Base-by-base conservation (phyloP, 2,888 invertebrate genomes). In the Agriopis leucophaearia region DNA sequence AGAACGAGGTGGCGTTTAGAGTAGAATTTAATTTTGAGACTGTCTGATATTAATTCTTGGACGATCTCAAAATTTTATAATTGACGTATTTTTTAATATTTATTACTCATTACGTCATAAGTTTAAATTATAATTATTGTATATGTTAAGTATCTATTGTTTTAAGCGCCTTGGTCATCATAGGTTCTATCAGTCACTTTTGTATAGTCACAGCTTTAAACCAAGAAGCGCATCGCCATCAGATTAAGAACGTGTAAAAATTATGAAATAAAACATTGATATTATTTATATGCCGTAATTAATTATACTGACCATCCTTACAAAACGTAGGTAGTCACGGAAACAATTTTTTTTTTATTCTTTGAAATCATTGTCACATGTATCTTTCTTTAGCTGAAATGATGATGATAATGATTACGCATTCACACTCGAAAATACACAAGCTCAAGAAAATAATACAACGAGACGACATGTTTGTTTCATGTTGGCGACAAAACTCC, bases 1-100 rank as follows among this genome's bases (percentile, higher is more conserved):
- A 15, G 51, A 60, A 66, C 60, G 62, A 56, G 64, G 70, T 60
- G 68, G 64, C 51, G 51, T 66, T 59, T 64, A 47, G 54, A 38
- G 45, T 64, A 66, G 55, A 65, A 67, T 60, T 44, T 51, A 62
- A 66, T 93, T 92, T 93, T 91, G 94, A 84, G 87, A 87, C 82
- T 88, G 91, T 89, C 94, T 79, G 92, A 94, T 89, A 82, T 71
- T 74, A 75, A 73, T 75, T 86, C 94, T 94, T 92, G 90, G 92
- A 93, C 92, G 90, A 80, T 90, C 84, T 88, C 94, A 89, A 88
- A 90, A 89, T 91, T 86, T 77, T 62, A 71, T 36, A 57, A 75
- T 76, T 81, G 83, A 84, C 81, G 80, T 81, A 73, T 63, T 67
- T 70, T 64, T 65, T 67, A 67, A 66, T 73, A 75, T 73, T 74